Evolutionary conservation across 2,113 vertebrate species (phyloP).

Genomic region (Neofelis nebulosa): DNA sequence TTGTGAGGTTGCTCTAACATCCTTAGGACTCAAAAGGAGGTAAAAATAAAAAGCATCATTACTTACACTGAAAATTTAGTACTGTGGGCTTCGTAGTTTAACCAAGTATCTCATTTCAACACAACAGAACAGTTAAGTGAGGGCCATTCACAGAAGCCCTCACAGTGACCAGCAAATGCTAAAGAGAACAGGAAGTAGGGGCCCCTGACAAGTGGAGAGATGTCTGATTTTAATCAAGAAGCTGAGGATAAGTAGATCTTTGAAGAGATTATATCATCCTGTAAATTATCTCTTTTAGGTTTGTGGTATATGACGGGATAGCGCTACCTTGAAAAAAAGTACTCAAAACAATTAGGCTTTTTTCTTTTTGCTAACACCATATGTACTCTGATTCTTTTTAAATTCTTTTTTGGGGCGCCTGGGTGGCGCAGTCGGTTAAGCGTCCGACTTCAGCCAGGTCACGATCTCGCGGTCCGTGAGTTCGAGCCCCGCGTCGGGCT

Average conservation of each 20-base stretch:
- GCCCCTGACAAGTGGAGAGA: not conserved
- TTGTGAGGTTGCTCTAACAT: not conserved
- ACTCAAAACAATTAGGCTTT: not conserved
- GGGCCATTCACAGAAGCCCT: not conserved
- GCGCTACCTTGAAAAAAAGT: not conserved
- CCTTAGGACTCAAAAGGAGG: not conserved
- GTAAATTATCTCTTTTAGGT: not conserved
- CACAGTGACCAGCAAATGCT: not conserved
- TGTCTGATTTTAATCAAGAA: slow-evolving; percentile 55
- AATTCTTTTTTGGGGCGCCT: too few relatives aligned
- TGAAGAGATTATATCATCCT: not conserved
- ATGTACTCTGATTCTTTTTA: not conserved
- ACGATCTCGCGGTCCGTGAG: too few relatives aligned
- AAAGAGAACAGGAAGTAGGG: slow-evolving; percentile 49
- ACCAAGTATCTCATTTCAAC: not conserved
- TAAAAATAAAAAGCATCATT: not conserved
- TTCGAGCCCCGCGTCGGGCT: too few relatives aligned
- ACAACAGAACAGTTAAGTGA: not conserved
- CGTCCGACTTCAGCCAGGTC: too few relatives aligned
- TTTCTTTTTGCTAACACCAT: not conserved
- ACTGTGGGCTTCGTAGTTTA: not conserved
- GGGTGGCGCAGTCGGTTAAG: too few relatives aligned
- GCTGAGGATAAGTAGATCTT: not conserved
- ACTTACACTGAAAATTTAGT: not conserved
- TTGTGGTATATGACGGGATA: not conserved